Base-by-base conservation (phyloP, 2,113 vertebrate genomes). In the Alethe diademata region DNA sequence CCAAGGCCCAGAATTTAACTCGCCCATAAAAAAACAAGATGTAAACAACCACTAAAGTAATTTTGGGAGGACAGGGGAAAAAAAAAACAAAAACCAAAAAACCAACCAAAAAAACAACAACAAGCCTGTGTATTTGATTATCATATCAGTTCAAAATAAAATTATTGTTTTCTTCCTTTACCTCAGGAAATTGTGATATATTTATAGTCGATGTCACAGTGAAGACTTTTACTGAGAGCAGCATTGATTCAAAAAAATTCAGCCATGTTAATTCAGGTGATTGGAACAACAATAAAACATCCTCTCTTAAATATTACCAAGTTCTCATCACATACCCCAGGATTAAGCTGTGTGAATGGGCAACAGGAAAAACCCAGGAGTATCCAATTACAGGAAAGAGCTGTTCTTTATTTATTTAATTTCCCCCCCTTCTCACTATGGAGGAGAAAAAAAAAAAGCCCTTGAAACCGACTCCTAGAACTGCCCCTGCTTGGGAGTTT, bases 381-480 rank as follows among this genome's bases (percentile, higher is more conserved):
- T 99, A 98, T 99, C 98, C 26, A 20, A 96, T 99, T 99, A 98
- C 99, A 99, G 98, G 99, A 99, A 99, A 99, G 98, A 98, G 98
- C 98, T 97, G 95, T 86, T 98, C 91, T 95, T 98, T 98, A 98
- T 98, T 98, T 98, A 98, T 98, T 98, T 98, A 97, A 97, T 97
- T 97, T 15, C 66, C 93, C 97, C 95, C 58, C 92, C 58, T 87
- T 81, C 87, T 88, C 79, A 60, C 48, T 91, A n/a, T 84, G 56
- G 69, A 94, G 67, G 12, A 20, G 2, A 3, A 88, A 96, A 96
- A 96, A 96, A 97, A 96, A 97, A 66, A 61, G 12, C 70, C 56
- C 81, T 86, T 96, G 98, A 98, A 99, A 99, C 98, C 83, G 98
- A 99, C 98, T 99, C 98, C 98, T 97, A 98, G 98, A 98, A 97